These are phyloP conservation scores for Takifugu rubripes DNA, from an alignment of 2,797 vertebrate genomes.

Conservation along the genomic window DNA sequence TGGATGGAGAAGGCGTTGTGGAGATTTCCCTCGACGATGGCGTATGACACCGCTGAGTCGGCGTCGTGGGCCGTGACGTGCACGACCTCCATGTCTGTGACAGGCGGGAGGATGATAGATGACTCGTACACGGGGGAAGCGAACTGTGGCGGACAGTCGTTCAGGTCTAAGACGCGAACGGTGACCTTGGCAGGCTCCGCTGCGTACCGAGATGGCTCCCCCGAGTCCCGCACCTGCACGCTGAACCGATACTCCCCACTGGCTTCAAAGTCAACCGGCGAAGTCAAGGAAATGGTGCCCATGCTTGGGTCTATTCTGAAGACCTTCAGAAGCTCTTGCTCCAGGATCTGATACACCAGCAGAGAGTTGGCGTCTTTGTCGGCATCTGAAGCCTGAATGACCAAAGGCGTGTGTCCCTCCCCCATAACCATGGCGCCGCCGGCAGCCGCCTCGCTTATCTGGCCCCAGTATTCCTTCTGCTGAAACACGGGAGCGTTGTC, in stretches of 20 bases:
- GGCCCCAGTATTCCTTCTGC: conserved; percentile 78
- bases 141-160: conserved; percentile 90
- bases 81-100: conserved; percentile 81
- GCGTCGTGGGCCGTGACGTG: conserved; percentile 80
- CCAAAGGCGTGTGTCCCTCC: conserved; percentile 83
- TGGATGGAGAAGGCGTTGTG: conserved; percentile 80
- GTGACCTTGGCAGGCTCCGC: conserved; percentile 81
- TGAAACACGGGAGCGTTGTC: conserved; percentile 86
- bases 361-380: conserved; percentile 87
- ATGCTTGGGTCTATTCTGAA: conserved; percentile 88
- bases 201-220: conserved; percentile 82
- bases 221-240: conserved; percentile 86
- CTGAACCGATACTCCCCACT: conserved; percentile 80
- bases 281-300: conserved; percentile 82
- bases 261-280: conserved; percentile 84
- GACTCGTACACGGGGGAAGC: conserved; percentile 73
- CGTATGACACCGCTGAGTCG: conserved; percentile 86
- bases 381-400: conserved; percentile 83
- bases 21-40: conserved; percentile 80
- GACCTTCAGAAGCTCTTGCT: conserved; percentile 79
- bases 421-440: conserved; percentile 86
- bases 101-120: conserved; percentile 76
- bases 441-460: conserved; percentile 84
- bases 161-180: conserved; percentile 82
- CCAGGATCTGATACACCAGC: conserved; percentile 86